phyloP scores from a whole-genome alignment of 2,888 invertebrate genomes.

The Synanthedon tipuliformis region DNA sequence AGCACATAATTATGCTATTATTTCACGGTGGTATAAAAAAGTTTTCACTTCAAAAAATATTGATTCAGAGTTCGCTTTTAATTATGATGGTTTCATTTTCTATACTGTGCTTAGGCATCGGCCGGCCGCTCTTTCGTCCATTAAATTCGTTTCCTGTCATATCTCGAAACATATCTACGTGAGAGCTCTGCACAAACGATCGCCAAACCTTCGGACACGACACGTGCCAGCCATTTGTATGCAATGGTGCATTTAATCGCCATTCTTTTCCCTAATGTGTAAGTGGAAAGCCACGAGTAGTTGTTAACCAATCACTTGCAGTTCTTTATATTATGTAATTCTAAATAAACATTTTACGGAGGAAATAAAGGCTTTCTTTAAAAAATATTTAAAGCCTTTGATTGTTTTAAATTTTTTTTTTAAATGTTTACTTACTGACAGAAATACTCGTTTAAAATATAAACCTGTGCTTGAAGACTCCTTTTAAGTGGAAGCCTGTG shows the following conservation, averaged over 20 bases:
- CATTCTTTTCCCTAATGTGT: not conserved
- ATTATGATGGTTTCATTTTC: not conserved
- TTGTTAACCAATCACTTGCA: too few relatives aligned
- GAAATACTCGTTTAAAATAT: too few relatives aligned
- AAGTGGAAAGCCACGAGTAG: not conserved
- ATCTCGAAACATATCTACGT: slow-evolving; percentile 4
- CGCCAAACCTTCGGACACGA: not conserved
- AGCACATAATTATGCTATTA: too few relatives aligned
- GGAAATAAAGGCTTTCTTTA: too few relatives aligned
- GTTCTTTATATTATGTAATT: too few relatives aligned
- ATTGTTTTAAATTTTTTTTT: too few relatives aligned
- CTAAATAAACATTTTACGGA: too few relatives aligned
- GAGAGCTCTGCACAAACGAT: slow-evolving; percentile 1
- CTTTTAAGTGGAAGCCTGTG: not conserved
- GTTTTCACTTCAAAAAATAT: too few relatives aligned
- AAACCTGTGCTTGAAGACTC: not conserved
- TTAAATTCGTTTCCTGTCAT: slow-evolving; percentile 7
- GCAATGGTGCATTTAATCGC: not conserved
- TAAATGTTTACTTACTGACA: too few relatives aligned
- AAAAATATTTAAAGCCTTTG: too few relatives aligned
- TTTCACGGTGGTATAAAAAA: too few relatives aligned
- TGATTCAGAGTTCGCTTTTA: too few relatives aligned
- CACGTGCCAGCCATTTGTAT: not conserved
- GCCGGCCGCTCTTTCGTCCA: slow-evolving; percentile 15
- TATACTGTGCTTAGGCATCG: slow-evolving; percentile 1